Conservation (phyloP, 2,797 vertebrate genomes). For the Lepilemur ruficaudatus region DNA sequence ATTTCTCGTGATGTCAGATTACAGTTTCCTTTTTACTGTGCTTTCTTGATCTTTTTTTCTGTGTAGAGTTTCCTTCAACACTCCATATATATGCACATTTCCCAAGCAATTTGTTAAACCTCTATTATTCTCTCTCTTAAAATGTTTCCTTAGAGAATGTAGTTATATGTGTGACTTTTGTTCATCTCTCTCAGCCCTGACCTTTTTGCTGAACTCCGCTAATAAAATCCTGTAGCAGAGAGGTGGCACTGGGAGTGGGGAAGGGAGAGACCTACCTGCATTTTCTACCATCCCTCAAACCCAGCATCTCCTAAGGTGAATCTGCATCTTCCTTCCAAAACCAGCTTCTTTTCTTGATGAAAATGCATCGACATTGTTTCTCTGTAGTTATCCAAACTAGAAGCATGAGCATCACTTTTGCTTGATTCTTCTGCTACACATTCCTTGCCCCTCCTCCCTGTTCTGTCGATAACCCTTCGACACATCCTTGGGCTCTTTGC, state of each 20-base stretch:
- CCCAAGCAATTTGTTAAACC: neutral
- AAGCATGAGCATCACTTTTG: neutral
- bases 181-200: neutral
- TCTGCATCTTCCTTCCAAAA: neutral
- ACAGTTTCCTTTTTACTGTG: neutral
- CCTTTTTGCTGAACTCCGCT: neutral
- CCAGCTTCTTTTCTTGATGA: neutral
- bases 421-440: neutral
- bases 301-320: neutral
- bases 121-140: neutral
- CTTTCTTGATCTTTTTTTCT: neutral
- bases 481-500: neutral
- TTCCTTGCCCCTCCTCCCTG: neutral
- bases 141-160: neutral
- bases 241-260: neutral
- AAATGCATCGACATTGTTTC: neutral
- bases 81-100: neutral
- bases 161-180: neutral
- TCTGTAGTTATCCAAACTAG: neutral
- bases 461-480: neutral
- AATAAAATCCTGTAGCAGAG: neutral
- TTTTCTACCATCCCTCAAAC: neutral
- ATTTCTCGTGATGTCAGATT: neutral
- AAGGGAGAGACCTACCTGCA: neutral
- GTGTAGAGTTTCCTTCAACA: neutral